Evolutionary conservation across 2,888 invertebrate species (phyloP).

Genomic region (Xanthorhoe spadicearia): DNA sequence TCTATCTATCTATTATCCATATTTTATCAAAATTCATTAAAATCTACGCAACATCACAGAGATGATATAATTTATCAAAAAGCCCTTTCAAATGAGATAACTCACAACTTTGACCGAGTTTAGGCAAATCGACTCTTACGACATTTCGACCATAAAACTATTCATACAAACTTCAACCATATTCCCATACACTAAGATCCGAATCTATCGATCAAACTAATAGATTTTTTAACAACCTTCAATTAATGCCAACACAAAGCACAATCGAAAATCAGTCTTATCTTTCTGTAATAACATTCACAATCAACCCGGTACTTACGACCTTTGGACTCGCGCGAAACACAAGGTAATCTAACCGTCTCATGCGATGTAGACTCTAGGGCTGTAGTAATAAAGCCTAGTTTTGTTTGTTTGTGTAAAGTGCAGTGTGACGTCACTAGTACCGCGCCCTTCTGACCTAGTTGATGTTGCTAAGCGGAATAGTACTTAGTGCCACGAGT

Average conservation of each 20-base stretch:
- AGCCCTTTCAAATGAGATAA: background rate
- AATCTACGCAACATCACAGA: too few species aligned
- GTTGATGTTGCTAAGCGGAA: conserved; percentile 70
- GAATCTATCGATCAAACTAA: conserved; percentile 5
- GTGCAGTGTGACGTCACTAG: conserved; percentile 72
- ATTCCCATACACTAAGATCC: conserved; percentile 11
- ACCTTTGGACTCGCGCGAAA: background rate
- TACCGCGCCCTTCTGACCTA: conserved; percentile 69
- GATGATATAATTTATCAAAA: background rate
- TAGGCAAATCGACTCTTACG: background rate
- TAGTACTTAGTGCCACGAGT: conserved; percentile 18
- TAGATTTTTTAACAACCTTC: conserved; percentile 24
- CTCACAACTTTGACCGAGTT: background rate
- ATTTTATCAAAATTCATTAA: too few species aligned
- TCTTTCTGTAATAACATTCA: background rate
- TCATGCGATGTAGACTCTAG: conserved; percentile 10
- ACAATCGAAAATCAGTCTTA: conserved; percentile 28
- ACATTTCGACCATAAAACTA: background rate
- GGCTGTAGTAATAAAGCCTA: background rate
- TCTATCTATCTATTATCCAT: too few species aligned
- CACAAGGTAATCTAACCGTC: conserved; percentile 8
- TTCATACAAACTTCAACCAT: conserved; percentile 50
- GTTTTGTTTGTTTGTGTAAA: conserved; percentile 37
- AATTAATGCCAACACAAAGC: conserved; percentile 16
- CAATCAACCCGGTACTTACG: background rate